Evolutionary conservation across 2,888 invertebrate species (phyloP), one percentile per base, ranked within the genome.

Genomic region (Noctuana brunneofusca): DNA sequence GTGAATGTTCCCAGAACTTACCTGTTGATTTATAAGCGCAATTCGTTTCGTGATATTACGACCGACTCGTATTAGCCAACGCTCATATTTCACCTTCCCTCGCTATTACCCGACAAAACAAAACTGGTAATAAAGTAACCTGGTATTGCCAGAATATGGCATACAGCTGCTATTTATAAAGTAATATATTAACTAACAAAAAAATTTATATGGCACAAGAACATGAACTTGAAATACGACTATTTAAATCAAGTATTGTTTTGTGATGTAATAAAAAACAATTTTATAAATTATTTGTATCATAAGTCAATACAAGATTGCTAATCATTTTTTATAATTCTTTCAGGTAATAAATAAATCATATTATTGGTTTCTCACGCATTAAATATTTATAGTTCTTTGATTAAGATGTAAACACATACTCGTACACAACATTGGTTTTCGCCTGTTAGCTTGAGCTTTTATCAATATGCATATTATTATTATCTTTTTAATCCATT

Each of bases 1-100:
- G 85, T 88, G 70, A 74, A 72, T 73, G 75, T 84, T 84, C 79
- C 71, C 71, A 66, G 75, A 80, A 81, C 75, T 56, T 69, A 68
- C 69, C 69, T 69, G 69, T 66, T 66, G 67, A 70, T 70, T 68
- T 69, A 70, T 68, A 66, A 60, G 63, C 66, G 58, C 67, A 65
- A 69, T 68, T 69, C 66, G 68, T 70, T 67, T 64, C 64, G 50
- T 59, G 64, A 66, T 67, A 68, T 69, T 69, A 55, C 60, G 52
- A 60, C 46, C 52, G 56, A 48, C 56, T 57, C 55, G 56, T 56
- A 63, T 63, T 63, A 64, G 53, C 52, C 56, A 56, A 60, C 57
- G 56, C 52, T 55, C 59, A 64, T 64, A 64, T 59, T 60, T 56
- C 59, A 56, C 59, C 24, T 52, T 50, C 35, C 55, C 38, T 48